Percentiles rank a stretch among this genome's conserved stretches.
These are phyloP conservation scores for Hylia prasina DNA, from an alignment of 2,113 vertebrate genomes.

Conservation along the genomic window DNA sequence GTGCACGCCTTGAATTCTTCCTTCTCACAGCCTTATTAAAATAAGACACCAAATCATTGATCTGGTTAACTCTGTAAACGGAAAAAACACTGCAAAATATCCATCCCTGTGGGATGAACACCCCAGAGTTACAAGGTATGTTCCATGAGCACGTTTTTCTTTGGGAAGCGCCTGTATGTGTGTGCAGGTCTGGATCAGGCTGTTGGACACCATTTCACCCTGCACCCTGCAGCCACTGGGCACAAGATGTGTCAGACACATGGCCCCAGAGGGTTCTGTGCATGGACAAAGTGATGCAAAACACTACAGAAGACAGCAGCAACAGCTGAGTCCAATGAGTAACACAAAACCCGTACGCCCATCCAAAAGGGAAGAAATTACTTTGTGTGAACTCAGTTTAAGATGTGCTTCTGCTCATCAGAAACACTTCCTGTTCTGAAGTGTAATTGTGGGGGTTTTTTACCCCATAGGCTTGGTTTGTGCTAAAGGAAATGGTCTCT, in stretches of 20 bases:
- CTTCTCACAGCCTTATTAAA: neutral
- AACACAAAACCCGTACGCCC: neutral
- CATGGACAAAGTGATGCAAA: neutral
- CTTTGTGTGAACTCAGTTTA: neutral
- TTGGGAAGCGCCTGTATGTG: neutral
- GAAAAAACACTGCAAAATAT: neutral
- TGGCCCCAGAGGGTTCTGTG: neutral
- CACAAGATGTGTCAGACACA: neutral
- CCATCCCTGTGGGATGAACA: neutral
- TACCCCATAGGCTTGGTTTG: neutral
- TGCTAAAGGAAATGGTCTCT: neutral
- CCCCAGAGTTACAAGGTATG: accelerated
- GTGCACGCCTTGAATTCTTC: neutral
- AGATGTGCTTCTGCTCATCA: neutral
- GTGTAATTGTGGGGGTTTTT: neutral
- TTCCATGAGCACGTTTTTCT: neutral
- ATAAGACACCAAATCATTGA: neutral
- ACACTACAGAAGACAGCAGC: neutral
- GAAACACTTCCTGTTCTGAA: neutral
- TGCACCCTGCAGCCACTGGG: neutral
- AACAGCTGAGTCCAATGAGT: neutral
- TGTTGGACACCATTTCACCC: neutral
- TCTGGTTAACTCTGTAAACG: neutral
- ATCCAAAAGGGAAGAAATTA: neutral
- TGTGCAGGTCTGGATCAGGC: neutral